Evolutionary conservation across 2,888 invertebrate genomes (phyloP), one percentile per base, ranked within the genome.

Genomic region (Agapostemon virescens): DNA sequence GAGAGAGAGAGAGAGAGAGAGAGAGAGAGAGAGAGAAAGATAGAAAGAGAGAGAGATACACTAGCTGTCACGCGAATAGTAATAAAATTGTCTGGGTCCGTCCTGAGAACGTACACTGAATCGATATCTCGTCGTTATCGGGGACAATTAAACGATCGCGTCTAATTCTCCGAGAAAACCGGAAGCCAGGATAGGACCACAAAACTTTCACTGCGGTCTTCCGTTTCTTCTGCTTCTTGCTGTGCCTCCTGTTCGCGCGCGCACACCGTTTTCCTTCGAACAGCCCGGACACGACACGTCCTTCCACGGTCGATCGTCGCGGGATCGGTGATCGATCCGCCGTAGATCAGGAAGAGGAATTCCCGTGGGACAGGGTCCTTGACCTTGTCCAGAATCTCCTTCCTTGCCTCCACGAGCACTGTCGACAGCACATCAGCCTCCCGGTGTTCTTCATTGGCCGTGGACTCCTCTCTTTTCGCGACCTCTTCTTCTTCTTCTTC

Each of bases 401-500:
- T 83, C 86, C 79, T 82, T 87, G 86, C 85, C 84, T 64, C 85
- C 86, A 77, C 81, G 83, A 73, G 67, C 77, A 79, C 74, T 73
- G 79, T 70, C 72, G 83, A 77, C 66, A 78, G 82, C 67, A 86
- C 87, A 88, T 88, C 84, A 81, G 88, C 81, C 75, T 81, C 83
- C 80, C 80, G 84, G 82, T 81, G 85, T 86, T 69, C 88, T 75
- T 88, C 90, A 88, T 90, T 81, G 84, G 86, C 88, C 82, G 83
- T 77, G 40, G 49, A 40, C 38, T 66, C 63, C 33, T 70, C 76
- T 58, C 70, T 61, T 33, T 66, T 33, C 30, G 2, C 30, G 55
- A 17, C 55, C 17, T 58, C 58, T 30, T 30, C 30, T 33, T 30
- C 17, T 6, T 58, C 26, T 58, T 58, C 15, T 0, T 55, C 15